Evolutionary conservation across 2,888 invertebrate species (phyloP).

Genomic region (Gibbula magus): DNA sequence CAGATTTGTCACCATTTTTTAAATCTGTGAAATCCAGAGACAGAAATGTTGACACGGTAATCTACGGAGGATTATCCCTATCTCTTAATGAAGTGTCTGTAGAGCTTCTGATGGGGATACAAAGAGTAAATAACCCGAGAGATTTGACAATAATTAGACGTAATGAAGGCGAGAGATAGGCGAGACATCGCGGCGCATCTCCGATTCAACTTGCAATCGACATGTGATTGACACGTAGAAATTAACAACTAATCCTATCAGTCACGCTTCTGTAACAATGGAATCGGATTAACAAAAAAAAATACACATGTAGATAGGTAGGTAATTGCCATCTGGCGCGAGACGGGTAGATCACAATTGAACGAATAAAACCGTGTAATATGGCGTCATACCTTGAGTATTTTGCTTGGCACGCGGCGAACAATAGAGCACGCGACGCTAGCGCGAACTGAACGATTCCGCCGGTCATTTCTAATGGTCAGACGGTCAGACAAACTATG

Average conservation of each 20-base stretch:
- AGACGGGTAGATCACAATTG: not conserved
- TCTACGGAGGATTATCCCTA: not conserved
- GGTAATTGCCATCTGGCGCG: not conserved
- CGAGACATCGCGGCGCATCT: not conserved
- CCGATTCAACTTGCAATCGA: not conserved
- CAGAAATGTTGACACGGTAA: not conserved
- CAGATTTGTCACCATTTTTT: too few species aligned
- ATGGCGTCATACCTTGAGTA: not conserved
- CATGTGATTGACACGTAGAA: not conserved
- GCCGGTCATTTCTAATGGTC: not conserved
- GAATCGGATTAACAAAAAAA: not conserved
- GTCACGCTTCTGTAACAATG: too few species aligned
- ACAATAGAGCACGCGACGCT: not conserved
- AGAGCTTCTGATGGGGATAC: not conserved
- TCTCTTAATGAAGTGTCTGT: constrained; percentile 19
- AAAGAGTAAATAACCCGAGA: not conserved
- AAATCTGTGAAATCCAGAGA: too few species aligned
- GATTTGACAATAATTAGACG: constrained; percentile 12
- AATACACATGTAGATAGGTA: not conserved
- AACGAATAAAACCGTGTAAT: not conserved
- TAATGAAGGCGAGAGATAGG: not conserved
- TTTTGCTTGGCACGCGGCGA: too few species aligned
- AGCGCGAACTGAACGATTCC: not conserved
- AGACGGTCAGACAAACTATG: not conserved
- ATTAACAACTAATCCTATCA: not conserved